Evolutionary conservation across 2,113 vertebrate species (phyloP).

Genomic region (Epinephelus moara): DNA sequence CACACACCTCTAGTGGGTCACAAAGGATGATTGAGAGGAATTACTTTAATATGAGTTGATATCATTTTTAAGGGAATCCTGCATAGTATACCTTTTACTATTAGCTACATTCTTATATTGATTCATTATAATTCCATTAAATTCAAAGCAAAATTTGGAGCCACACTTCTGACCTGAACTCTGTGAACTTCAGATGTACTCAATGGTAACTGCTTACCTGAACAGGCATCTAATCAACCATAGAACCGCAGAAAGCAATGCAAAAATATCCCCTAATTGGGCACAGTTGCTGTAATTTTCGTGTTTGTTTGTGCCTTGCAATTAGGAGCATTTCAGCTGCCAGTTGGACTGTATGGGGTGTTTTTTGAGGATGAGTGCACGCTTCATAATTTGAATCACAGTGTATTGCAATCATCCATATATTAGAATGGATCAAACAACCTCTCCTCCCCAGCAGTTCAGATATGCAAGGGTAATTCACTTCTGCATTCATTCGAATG

Average conservation of each 20-base stretch:
- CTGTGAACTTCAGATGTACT: constrained; percentile 26
- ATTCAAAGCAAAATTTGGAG: neutral
- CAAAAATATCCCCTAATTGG: constrained; percentile 74
- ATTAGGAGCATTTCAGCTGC: constrained; percentile 70
- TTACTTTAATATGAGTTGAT: no score
- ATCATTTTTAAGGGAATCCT: no score
- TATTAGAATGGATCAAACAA: constrained; percentile 71
- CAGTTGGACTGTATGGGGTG: constrained; percentile 59
- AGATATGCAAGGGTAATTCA: constrained; percentile 45
- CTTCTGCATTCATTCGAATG: constrained; percentile 59
- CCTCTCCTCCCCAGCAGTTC: constrained; percentile 50
- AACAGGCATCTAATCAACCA: constrained; percentile 64
- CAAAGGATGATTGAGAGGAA: no score
- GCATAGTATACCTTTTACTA: no score
- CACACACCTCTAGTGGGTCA: no score
- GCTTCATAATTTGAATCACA: constrained; percentile 66
- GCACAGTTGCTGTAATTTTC: constrained; percentile 71
- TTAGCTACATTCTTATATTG: neutral
- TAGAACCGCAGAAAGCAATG: constrained; percentile 39
- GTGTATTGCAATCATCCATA: constrained; percentile 68
- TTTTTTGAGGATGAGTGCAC: constrained; percentile 65
- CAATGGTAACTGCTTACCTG: constrained; percentile 36
- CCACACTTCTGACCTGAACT: constrained; percentile 25
- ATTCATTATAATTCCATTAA: constrained; percentile 9
- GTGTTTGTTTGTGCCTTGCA: constrained; percentile 74